Conservation (phyloP, 1,140 invertebrate genomes). For the Rhysida immarginata region DNA sequence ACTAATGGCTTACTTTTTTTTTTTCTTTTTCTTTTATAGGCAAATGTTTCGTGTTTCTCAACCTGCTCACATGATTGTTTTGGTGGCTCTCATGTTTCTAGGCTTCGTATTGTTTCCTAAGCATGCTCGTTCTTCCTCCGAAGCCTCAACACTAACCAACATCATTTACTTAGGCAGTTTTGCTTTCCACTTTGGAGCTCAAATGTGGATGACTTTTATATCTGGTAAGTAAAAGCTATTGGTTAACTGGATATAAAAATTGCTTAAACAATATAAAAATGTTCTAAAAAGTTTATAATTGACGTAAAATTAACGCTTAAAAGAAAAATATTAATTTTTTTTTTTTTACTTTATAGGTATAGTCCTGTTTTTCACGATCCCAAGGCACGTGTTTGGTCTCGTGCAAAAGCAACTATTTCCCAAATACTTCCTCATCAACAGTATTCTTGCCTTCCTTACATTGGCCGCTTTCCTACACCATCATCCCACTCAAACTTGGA, state of each 20-base stretch:
- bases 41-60: conserved; percentile 50
- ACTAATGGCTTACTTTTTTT: too few relatives aligned
- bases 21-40: conserved; percentile 35
- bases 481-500: conserved; percentile 27
- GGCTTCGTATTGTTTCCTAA: conserved; percentile 39
- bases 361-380: conserved; percentile 61
- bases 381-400: conserved; percentile 61
- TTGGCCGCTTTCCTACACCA: conserved; percentile 47
- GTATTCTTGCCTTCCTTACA: conserved; percentile 51
- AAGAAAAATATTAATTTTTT: conserved; percentile 9
- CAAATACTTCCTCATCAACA: conserved; percentile 62
- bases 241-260: neutral
- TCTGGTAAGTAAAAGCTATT: conserved; percentile 48
- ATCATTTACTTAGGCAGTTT: conserved; percentile 55
- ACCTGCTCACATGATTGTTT: conserved; percentile 53
- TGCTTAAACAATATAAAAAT: neutral
- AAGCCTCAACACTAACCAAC: conserved; percentile 26
- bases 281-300: too few relatives aligned
- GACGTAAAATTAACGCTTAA: too few relatives aligned
- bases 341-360: conserved; percentile 39
- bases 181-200: conserved; percentile 57
- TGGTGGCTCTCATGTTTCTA: conserved; percentile 43
- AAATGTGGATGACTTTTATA: conserved; percentile 78
- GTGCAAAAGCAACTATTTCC: conserved; percentile 73
- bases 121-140: conserved; percentile 25